Evolutionary conservation across 2,888 invertebrate species (phyloP), one percentile per base, ranked within the genome.

Genomic region (Celastrina argiolus): DNA sequence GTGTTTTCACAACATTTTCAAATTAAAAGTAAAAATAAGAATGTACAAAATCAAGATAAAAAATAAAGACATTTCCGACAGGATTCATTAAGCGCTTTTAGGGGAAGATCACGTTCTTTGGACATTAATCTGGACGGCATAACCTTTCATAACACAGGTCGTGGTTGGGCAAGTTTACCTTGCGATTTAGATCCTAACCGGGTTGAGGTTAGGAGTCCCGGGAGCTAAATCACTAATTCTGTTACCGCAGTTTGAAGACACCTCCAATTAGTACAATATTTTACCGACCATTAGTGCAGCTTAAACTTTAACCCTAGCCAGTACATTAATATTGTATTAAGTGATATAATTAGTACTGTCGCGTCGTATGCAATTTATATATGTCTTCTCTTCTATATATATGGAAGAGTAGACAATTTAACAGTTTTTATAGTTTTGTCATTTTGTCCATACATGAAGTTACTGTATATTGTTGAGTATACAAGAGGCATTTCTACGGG

Each of bases 181-280:
- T 51, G 22, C 51, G 51, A 51, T 26, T 51, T 51, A 51, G 51
- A 14, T 22, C 51, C 51, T 51, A 51, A 51, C 51, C 22, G 51
- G 51, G 51, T 51, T 51, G 51, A 51, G 14, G 51, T 51, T 22
- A 26, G 12, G 36, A 36, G 22, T 26, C 51, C 22, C 51, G 51
- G 51, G 51, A 26, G 22, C 51, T 51, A 51, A 51, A 51, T 22
- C 51, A 22, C 51, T 51, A 51, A 51, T 51, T 51, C 51, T 51
- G 51, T 51, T 51, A 51, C 22, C 14, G 26, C 51, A 26, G 51
- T 22, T 51, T 26, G 12, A 51, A 51, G 51, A 51, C 51, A 51
- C 51, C 51, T 51, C 22, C 51, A 51, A 51, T 51, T 51, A 26
- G 51, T 51, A 51, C 22, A 51, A 22, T 51, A 51, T 51, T 51